Evolutionary conservation across 1,140 invertebrate species (phyloP), one percentile per base, ranked within the genome.

Genomic region (Heterodera carotae): DNA sequence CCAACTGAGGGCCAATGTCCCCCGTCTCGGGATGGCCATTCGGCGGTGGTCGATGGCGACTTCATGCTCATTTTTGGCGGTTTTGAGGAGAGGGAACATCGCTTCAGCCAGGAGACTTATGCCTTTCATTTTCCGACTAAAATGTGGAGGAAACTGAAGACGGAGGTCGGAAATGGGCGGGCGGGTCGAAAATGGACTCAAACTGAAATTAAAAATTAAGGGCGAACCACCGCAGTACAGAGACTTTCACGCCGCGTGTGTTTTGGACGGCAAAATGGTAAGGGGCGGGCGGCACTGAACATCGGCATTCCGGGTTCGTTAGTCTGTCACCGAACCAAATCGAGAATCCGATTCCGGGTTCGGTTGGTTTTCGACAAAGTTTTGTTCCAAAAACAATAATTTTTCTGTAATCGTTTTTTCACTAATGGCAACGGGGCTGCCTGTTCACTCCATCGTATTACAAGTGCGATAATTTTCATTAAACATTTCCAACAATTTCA

Each of bases 31-130:
- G 94, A 96, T 90, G 94, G 94, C 0, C 94, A 96, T 88, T 92
- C 93, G 22, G 93, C 94, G 3, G 94, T 93, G 87, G 89, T 95
- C 10, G 92, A 94, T 76, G 90, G 90, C 76, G 89, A 93, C 83
- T 91, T 91, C 82, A 96, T 96, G 94, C 94, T 92, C 84, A 92
- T 96, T 73, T 96, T 94, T 90, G 94, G 94, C 31, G 94, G 94
- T 7, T 89, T 85, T 81, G 91, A 93, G 88, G 93, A 93, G 83
- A 90, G 91, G 34, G 91, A 91, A 64, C 92, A 94, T 81, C 89
- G 91, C 78, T 95, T 94, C 88, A 92, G 92, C 29, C 91, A 93
- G 88, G 92, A 93, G 80, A 91, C 94, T 4, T 92, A 92, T 88
- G 90, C 90, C 31, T 89, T 94, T 27, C 90, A 94, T 89, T 90